Evolutionary conservation across 1,140 invertebrate species (phyloP).

Genomic region (Carcinoscorpius rotundicauda): DNA sequence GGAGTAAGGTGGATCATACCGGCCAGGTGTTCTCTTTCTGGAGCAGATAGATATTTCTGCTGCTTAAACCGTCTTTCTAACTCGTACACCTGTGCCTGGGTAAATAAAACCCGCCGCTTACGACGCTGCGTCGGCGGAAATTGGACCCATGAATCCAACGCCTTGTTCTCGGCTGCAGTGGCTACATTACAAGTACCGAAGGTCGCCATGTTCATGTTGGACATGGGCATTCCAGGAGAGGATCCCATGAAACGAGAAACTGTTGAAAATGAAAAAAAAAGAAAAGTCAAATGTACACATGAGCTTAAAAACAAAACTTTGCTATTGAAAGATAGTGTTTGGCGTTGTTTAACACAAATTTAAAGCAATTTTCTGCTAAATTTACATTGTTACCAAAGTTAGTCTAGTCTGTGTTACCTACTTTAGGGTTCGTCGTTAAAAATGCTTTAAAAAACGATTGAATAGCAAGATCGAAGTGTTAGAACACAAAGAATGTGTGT

Average conservation of each 20-base stretch:
- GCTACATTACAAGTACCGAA: slow-evolving; percentile 19
- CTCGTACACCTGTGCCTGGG: slow-evolving; percentile 88
- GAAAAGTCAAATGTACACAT: too few relatives aligned
- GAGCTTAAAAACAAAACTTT: too few relatives aligned
- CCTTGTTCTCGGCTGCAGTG: slow-evolving; percentile 9
- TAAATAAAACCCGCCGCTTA: slow-evolving; percentile 86
- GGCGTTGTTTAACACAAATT: too few relatives aligned
- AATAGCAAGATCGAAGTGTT: too few relatives aligned
- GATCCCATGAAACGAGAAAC: slow-evolving; percentile 13
- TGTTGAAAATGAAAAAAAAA: too few relatives aligned
- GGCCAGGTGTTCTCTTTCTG: slow-evolving; percentile 49
- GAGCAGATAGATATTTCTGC: slow-evolving; percentile 42
- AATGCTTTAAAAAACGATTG: too few relatives aligned
- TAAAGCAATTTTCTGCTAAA: too few relatives aligned
- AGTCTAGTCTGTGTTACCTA: too few relatives aligned
- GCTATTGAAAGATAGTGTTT: too few relatives aligned
- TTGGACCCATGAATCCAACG: slow-evolving; percentile 10
- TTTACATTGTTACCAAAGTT: too few relatives aligned
- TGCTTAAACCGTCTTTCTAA: slow-evolving; percentile 53
- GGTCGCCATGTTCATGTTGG: slow-evolving; percentile 19
- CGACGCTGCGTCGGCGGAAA: slow-evolving; percentile 36
- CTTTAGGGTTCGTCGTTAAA: too few relatives aligned
- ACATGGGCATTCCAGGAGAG: slow-evolving; percentile 19
- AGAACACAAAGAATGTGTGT: too few relatives aligned
- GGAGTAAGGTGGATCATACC: slow-evolving; percentile 36